Base-by-base conservation (phyloP, 2,888 invertebrate species). In the Drosophila cyrtoloma region DNA sequence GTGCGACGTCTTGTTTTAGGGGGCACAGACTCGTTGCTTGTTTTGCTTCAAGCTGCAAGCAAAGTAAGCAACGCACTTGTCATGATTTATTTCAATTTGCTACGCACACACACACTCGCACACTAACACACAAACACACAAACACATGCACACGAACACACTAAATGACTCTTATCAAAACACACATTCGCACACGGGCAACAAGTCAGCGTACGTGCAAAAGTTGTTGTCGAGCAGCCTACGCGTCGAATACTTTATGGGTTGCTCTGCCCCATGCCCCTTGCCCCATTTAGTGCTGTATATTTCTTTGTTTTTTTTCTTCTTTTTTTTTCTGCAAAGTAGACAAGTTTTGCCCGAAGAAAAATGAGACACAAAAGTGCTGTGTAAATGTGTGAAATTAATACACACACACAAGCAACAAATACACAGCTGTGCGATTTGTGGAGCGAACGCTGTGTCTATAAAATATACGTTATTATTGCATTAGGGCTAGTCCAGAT, bases 11-110 rank as follows among this genome's bases (percentile, higher is more conserved):
- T 62, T 55, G 56, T 53, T 65, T 57, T 58, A 16, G 58, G 63
- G 37, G 67, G 53, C 68, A 56, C 50, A 47, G 75, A 66, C 64
- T 69, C 68, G 75, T 69, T 71, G 58, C 28, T n/a, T 51, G 16
- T 19, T 51, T 19, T 51, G 56, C 66, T 44, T 22, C 42, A 26
- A 53, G 67, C 70, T 68, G 47, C 69, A 53, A 70, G 71, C 79
- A 67, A 69, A 79, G 73, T 70, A 68, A 64, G 71, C 80, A 75
- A 76, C 81, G 83, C 81, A 79, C 84, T 88, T 88, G 84, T 81
- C 84, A 86, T 84, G 88, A 87, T 87, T 87, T 87, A 86, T 87
- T 87, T 87, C 87, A 86, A 84, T 87, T 87, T 86, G 71, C 73
- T 77, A 65, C 74, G 72, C 80, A 63, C 75, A 57, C 66, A 68